phyloP scores from a whole-genome alignment of 1,140 invertebrate species.

The Apocrypta bakeri region DNA sequence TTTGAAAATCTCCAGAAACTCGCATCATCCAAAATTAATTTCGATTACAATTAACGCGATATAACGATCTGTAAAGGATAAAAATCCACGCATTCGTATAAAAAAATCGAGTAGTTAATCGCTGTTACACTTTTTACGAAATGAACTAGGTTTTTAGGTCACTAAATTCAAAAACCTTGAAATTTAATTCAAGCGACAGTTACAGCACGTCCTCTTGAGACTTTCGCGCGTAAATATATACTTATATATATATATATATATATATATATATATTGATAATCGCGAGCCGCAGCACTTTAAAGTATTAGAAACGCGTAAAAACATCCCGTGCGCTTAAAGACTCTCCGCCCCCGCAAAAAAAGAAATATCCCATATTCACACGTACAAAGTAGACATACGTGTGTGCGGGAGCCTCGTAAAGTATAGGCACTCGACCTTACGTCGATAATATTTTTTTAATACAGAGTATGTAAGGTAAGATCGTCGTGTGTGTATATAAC shows the following conservation, averaged over 20 bases:
- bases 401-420: too few relatives aligned
- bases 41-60: too few relatives aligned
- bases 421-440: background rate
- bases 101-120: background rate
- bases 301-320: background rate
- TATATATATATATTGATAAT: too few relatives aligned
- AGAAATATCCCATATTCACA: too few relatives aligned
- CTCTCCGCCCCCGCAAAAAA: background rate
- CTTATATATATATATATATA: too few relatives aligned
- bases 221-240: too few relatives aligned
- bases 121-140: background rate
- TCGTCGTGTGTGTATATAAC: background rate
- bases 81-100: too few relatives aligned
- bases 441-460: constrained; percentile 44
- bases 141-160: constrained; percentile 1
- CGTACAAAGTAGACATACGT: too few relatives aligned
- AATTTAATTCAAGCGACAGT: background rate
- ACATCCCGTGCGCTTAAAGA: background rate
- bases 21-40: too few relatives aligned
- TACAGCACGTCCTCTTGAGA: background rate
- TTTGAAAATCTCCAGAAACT: too few relatives aligned
- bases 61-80: too few relatives aligned
- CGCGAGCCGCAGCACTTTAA: background rate
- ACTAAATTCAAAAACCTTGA: background rate
- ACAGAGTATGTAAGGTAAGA: background rate